These are phyloP conservation scores for Drosophila willistoni DNA, from an alignment of 1,140 invertebrate species.

Conservation along the genomic window DNA sequence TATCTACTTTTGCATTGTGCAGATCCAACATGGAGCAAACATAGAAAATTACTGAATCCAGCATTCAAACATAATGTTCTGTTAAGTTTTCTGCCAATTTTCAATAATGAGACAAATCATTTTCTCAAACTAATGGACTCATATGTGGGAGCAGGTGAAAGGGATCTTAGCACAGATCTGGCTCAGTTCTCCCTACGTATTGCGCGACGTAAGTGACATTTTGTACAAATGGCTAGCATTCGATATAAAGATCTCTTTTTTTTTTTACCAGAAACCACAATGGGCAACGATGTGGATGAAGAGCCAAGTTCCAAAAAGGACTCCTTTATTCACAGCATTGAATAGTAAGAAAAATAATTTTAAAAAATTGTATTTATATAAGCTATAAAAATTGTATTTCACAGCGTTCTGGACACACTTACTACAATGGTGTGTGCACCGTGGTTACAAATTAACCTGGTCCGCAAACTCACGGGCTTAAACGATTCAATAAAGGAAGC, in stretches of 20 bases:
- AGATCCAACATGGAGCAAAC: constrained; percentile 53
- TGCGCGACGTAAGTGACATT: constrained; percentile 29
- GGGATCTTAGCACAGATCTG: constrained; percentile 36
- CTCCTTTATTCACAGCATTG: constrained; percentile 1
- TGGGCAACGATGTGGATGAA: constrained; percentile 40
- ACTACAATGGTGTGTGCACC: neutral
- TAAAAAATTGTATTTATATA: no score
- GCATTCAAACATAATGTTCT: constrained; percentile 56
- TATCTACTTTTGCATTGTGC: neutral
- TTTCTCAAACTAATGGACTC: constrained; percentile 43
- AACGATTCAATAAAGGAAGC: neutral
- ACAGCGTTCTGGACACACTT: no score
- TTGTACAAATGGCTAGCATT: neutral
- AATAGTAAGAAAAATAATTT: constrained; percentile 19
- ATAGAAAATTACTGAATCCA: constrained; percentile 56
- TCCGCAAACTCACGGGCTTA: neutral
- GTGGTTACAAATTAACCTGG: neutral
- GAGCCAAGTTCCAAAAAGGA: constrained; percentile 6
- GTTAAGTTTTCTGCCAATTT: constrained; percentile 56
- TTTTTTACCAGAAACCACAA: constrained; percentile 47
- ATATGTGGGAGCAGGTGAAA: constrained; percentile 22
- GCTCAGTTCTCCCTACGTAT: constrained; percentile 46
- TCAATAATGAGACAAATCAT: constrained; percentile 48
- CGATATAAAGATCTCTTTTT: no score
- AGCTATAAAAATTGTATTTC: no score